Percentiles rank a stretch among this genome's conserved stretches.
Conservation (phyloP, 2,113 vertebrate species). For the Alectura lathami region DNA sequence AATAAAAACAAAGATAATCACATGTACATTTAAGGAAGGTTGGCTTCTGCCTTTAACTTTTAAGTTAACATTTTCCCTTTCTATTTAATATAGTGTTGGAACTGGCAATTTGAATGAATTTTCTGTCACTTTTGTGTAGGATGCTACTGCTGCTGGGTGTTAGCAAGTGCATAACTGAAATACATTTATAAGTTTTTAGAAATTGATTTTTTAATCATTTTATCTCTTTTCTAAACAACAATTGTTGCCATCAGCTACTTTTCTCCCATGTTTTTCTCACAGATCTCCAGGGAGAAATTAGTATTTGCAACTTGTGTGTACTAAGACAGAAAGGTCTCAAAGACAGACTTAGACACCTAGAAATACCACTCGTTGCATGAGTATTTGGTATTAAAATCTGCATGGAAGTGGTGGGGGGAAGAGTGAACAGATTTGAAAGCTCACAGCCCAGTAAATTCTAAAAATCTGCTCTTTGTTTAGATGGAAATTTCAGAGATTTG, state of each 20-base stretch:
- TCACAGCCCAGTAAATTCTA: conserved; percentile 51
- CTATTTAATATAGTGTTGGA: not conserved
- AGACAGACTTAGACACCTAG: conserved; percentile 18
- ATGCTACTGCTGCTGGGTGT: conserved; percentile 40
- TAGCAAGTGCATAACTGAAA: conserved; percentile 52
- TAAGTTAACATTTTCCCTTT: not conserved
- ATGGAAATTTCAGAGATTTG: conserved; percentile 54
- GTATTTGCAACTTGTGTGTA: conserved; percentile 5
- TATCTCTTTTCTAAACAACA: conserved; percentile 14
- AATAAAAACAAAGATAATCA: not conserved
- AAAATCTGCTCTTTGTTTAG: conserved; percentile 67
- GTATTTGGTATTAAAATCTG: conserved; percentile 33
- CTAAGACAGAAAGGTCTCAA: conserved; percentile 20
- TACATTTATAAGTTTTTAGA: conserved; percentile 22
- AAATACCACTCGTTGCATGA: conserved; percentile 36
- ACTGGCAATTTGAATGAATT: conserved; percentile 27
- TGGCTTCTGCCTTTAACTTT: not conserved
- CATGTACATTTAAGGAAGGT: not conserved
- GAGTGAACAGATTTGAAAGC: conserved; percentile 58
- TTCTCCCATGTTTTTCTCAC: not conserved
- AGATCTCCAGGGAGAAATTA: conserved; percentile 12
- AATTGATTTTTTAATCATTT: conserved; percentile 32
- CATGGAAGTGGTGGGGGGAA: not conserved
- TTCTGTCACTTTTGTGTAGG: conserved; percentile 47
- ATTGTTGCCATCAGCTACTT: conserved; percentile 48